Conservation (phyloP, 2,888 invertebrate genomes). For the Thelaira solivaga region DNA sequence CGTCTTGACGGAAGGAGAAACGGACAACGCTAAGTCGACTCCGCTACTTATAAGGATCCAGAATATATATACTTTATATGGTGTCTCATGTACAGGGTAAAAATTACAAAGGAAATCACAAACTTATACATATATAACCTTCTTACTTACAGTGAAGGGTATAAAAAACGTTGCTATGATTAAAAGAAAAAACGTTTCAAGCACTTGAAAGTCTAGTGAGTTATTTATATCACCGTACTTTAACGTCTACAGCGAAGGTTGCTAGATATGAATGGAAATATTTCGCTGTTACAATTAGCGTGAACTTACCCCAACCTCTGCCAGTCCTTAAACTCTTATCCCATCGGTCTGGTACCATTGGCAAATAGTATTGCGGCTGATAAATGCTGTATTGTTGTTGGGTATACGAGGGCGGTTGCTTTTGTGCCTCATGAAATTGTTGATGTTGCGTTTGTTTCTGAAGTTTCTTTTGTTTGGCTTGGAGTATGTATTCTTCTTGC, state of each 20-base stretch:
- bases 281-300: background rate
- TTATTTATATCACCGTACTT: no score
- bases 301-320: slow-evolving; percentile 63
- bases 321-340: slow-evolving; percentile 75
- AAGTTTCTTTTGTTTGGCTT: slow-evolving; percentile 67
- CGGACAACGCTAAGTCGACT: no score
- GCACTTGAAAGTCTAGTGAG: no score
- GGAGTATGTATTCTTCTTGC: slow-evolving; percentile 58
- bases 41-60: no score
- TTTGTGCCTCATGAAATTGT: slow-evolving; percentile 68
- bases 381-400: slow-evolving; percentile 66
- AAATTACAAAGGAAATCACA: no score
- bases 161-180: no score
- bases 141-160: no score
- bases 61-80: no score
- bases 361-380: slow-evolving; percentile 71
- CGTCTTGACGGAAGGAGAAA: no score
- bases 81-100: no score
- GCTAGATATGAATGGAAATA: background rate
- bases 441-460: slow-evolving; percentile 62
- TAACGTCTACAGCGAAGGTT: background rate
- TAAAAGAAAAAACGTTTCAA: no score
- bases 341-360: slow-evolving; percentile 73
- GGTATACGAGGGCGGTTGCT: slow-evolving; percentile 68
- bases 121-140: no score